phyloP scores from a whole-genome alignment of 2,888 invertebrate species.

The Eudemis profundana region DNA sequence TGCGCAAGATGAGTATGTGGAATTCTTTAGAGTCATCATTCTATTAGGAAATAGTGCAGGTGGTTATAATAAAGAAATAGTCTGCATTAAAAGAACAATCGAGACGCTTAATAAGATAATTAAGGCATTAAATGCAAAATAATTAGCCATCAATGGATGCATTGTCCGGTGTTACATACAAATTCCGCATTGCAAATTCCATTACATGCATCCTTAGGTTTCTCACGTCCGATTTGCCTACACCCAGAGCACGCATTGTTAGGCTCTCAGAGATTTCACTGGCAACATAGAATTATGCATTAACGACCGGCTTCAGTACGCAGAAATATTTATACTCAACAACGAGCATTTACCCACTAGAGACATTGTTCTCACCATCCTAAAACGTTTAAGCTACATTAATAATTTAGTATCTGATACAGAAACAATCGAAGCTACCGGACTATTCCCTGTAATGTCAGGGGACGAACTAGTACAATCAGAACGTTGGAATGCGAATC shows the following conservation, averaged over 20 bases:
- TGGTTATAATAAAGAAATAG: slow-evolving; percentile 33
- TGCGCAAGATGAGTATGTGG: slow-evolving; percentile 25
- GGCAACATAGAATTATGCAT: slow-evolving; percentile 75
- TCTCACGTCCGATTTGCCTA: slow-evolving; percentile 67
- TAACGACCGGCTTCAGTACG: slow-evolving; percentile 66
- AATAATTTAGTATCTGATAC: slow-evolving; percentile 5
- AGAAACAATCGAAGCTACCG: slow-evolving; percentile 16
- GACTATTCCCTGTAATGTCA: slow-evolving; percentile 13
- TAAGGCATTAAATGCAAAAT: slow-evolving; percentile 44
- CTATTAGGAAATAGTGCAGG: slow-evolving; percentile 34
- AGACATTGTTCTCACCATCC: slow-evolving; percentile 10
- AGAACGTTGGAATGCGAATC: slow-evolving; percentile 64
- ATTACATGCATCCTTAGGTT: slow-evolving; percentile 59
- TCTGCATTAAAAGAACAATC: slow-evolving; percentile 31
- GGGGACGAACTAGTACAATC: slow-evolving; percentile 40
- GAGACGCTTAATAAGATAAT: slow-evolving; percentile 37
- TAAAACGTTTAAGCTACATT: not conserved
- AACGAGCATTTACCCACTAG: not conserved
- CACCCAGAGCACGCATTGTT: slow-evolving; percentile 62
- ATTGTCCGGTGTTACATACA: slow-evolving; percentile 54
- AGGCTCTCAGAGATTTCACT: slow-evolving; percentile 73
- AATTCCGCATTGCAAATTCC: slow-evolving; percentile 55
- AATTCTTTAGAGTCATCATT: slow-evolving; percentile 31
- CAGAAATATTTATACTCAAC: slow-evolving; percentile 27
- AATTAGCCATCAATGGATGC: slow-evolving; percentile 57